Evolutionary conservation across 1,140 invertebrate species (phyloP).

Genomic region (Lerema accius): DNA sequence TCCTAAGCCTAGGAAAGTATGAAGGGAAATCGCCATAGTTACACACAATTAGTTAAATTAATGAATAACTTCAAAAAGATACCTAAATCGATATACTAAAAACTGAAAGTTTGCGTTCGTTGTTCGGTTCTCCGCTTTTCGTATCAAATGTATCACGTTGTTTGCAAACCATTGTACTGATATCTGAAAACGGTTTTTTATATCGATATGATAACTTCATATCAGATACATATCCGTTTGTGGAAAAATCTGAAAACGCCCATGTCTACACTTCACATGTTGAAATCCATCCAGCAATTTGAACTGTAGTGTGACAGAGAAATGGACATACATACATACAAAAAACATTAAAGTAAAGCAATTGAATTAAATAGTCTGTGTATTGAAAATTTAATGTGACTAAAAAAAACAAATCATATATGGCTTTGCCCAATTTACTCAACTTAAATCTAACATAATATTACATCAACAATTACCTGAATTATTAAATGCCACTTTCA

Average conservation of each 20-base stretch:
- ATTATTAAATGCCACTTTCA: constrained; percentile 2
- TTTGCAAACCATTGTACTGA: not conserved
- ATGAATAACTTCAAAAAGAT: not conserved
- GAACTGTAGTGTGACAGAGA: too few relatives aligned
- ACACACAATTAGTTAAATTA: not conserved
- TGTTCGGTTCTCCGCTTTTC: not conserved
- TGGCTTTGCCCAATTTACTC: constrained; percentile 14
- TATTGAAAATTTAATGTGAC: too few relatives aligned
- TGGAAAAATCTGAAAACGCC: too few relatives aligned
- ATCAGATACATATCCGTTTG: not conserved
- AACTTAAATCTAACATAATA: not conserved
- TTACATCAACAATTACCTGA: constrained; percentile 11
- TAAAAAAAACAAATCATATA: constrained; percentile 1
- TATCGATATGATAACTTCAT: not conserved
- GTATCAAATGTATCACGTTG: not conserved
- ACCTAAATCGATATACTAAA: not conserved
- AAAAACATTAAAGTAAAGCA: too few relatives aligned
- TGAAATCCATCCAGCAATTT: too few relatives aligned
- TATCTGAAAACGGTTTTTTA: not conserved
- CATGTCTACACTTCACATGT: too few relatives aligned
- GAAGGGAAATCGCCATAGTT: constrained; percentile 20
- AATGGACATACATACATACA: too few relatives aligned
- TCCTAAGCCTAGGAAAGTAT: constrained; percentile 24
- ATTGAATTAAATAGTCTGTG: too few relatives aligned
- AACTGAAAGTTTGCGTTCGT: not conserved